These are phyloP conservation scores for zebrafish (Danio rerio) DNA, from an alignment of 2,113 vertebrate genomes.

Conservation along the genomic window DNA sequence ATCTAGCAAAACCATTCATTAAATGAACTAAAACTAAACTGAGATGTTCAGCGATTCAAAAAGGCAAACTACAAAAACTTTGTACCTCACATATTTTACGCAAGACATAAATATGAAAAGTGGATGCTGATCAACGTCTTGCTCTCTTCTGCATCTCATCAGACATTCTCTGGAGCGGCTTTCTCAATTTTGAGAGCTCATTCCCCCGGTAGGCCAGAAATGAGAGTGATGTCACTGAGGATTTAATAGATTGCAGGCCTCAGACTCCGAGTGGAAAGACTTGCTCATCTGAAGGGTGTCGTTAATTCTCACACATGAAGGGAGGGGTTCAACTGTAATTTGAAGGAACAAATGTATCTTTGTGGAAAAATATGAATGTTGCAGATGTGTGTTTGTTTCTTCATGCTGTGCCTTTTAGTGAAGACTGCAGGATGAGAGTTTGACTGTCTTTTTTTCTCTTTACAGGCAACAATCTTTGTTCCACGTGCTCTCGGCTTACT, in stretches of 20 bases:
- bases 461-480: conserved; percentile 84
- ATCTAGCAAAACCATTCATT: too few species aligned
- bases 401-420: neutral
- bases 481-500: conserved; percentile 85
- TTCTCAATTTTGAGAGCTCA: neutral
- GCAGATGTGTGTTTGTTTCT: neutral
- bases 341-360: conserved; percentile 21
- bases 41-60: too few species aligned
- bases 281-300: conserved; percentile 45
- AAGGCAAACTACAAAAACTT: too few species aligned
- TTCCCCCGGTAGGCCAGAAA: conserved; percentile 56
- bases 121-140: neutral
- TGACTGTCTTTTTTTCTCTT: conserved; percentile 47
- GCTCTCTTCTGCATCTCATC: neutral
- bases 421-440: neutral
- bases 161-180: conserved; percentile 2
- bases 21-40: too few species aligned
- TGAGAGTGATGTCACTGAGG: conserved; percentile 58
- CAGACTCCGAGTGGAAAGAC: conserved; percentile 65
- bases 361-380: conserved; percentile 27
- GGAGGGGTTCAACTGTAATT: conserved; percentile 40
- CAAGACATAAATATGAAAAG: neutral
- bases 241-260: conserved; percentile 62
- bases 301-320: conserved; percentile 50
- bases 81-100: too few species aligned